Evolutionary conservation across 2,113 vertebrate genomes (phyloP).

Genomic region (Desmodus rotundus): DNA sequence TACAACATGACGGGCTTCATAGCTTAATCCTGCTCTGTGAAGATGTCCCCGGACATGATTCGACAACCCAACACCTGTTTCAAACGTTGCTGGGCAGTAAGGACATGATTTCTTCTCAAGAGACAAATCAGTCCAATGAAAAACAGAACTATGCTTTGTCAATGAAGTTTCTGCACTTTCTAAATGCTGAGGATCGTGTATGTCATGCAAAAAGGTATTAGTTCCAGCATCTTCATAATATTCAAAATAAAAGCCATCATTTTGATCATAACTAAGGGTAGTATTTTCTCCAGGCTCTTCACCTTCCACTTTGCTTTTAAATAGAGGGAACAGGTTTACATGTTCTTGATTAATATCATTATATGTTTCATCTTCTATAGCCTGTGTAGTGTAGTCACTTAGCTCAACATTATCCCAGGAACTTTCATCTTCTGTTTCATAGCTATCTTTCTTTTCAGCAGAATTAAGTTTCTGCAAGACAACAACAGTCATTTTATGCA

Average conservation of each 20-base stretch:
- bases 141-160: slow-evolving; percentile 85
- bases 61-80: slow-evolving; percentile 93
- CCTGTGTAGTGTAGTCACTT: slow-evolving; percentile 84
- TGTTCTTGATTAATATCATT: slow-evolving; percentile 83
- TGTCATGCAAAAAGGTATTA: slow-evolving; percentile 82
- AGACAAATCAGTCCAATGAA: slow-evolving; percentile 87
- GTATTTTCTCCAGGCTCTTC: slow-evolving; percentile 81
- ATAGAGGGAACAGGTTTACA: slow-evolving; percentile 83
- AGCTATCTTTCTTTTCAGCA: slow-evolving; percentile 86
- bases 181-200: slow-evolving; percentile 84
- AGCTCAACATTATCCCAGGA: slow-evolving; percentile 87
- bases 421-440: slow-evolving; percentile 86
- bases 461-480: slow-evolving; percentile 88
- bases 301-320: slow-evolving; percentile 85
- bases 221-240: slow-evolving; percentile 86
- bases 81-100: slow-evolving; percentile 93
- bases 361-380: slow-evolving; percentile 84
- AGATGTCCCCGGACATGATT: slow-evolving; percentile 96
- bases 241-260: slow-evolving; percentile 88
- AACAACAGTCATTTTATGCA: slow-evolving; percentile 88
- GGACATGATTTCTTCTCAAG: slow-evolving; percentile 91
- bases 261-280: slow-evolving; percentile 82
- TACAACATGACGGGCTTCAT: slow-evolving; percentile 93
- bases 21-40: slow-evolving; percentile 92
- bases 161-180: slow-evolving; percentile 82